phyloP scores from a whole-genome alignment of 2,797 vertebrate species.

The Philypnodon macrostomus region DNA sequence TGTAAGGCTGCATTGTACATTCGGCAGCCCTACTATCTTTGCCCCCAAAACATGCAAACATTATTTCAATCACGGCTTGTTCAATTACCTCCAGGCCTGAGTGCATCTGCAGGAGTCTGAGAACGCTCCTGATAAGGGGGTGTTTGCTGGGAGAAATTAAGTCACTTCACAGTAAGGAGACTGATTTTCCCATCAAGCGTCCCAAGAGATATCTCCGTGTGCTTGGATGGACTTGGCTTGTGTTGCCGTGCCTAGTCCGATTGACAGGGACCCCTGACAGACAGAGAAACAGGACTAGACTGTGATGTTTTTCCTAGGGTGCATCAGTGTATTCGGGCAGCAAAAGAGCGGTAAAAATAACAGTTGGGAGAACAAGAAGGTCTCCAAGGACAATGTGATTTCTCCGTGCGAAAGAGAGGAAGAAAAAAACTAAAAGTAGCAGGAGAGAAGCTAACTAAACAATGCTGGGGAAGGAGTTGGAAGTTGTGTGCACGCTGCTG shows the following conservation, averaged over 20 bases:
- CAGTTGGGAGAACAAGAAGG: slow-evolving; percentile 41
- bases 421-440: slow-evolving; percentile 46
- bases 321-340: slow-evolving; percentile 52
- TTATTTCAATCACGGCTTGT: slow-evolving; percentile 41
- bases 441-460: slow-evolving; percentile 26
- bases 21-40: too few relatives aligned
- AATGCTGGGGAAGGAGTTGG: slow-evolving; percentile 15
- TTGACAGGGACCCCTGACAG: slow-evolving; percentile 22
- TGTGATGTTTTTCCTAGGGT: slow-evolving; percentile 23
- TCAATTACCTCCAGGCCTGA: slow-evolving; percentile 45
- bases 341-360: slow-evolving; percentile 59
- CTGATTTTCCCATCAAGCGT: slow-evolving; percentile 51
- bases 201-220: slow-evolving; percentile 31
- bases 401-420: slow-evolving; percentile 46
- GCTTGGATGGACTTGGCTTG: slow-evolving; percentile 30
- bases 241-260: slow-evolving; percentile 25
- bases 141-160: slow-evolving; percentile 48
- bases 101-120: slow-evolving; percentile 37
- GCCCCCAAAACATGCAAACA: slow-evolving; percentile 40
- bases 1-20: too few relatives aligned
- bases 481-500: too few relatives aligned
- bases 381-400: slow-evolving; percentile 47
- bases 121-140: slow-evolving; percentile 47
- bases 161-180: slow-evolving; percentile 51
- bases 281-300: slow-evolving; percentile 6